Evolutionary conservation across 2,797 vertebrate species (phyloP), one percentile per base, ranked within the genome.

Genomic region (Tympanoctomys barrerae): DNA sequence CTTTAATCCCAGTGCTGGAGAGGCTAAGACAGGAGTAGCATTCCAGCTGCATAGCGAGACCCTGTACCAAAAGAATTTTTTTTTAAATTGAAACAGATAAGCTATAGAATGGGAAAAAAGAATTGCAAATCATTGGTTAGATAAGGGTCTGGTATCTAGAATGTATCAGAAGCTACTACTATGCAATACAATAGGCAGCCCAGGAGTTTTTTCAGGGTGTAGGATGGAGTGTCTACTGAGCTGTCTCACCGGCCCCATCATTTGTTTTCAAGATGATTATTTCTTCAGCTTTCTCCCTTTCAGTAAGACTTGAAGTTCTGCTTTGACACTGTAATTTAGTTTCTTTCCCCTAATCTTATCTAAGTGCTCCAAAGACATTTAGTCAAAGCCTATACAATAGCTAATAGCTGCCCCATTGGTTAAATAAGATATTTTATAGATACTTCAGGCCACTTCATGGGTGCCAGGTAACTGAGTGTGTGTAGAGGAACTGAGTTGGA

Each of bases 321-420:
- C 52, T 88, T 64, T 46, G 28, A 42, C 84, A 78, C 16, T 70
- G 0, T 90, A 52, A 39, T 59, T 90, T 77, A 90, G 42, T 42
- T 42, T 42, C 62, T 94, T 90, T 39, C 36, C 28, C 71, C 42
- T 86, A 59, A 77, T 62, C 62, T 96, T 94, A 13, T 26, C 49
- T 87, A 59, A 82, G 19, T 54, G 19, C 39, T 73, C 14, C 39
- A 90, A 79, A 96, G 64, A 89, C 46, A 90, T 59, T 89, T 90
- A 66, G 42, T 73, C 80, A 83, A n/a, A 73, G 42, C 49, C 42
- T 31, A 49, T 28, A 12, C 12, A 80, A 9, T 84, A 57, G 62
- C 78, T 82, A 87, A 26, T 92, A 94, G 81, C 57, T 92, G 46
- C 11, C 16, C 24, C 54, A 79, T 39, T 26, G 77, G 28, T 83